These are phyloP conservation scores for Atlantisia rogersi DNA, from an alignment of 2,113 vertebrate species.

Conservation along the genomic window DNA sequence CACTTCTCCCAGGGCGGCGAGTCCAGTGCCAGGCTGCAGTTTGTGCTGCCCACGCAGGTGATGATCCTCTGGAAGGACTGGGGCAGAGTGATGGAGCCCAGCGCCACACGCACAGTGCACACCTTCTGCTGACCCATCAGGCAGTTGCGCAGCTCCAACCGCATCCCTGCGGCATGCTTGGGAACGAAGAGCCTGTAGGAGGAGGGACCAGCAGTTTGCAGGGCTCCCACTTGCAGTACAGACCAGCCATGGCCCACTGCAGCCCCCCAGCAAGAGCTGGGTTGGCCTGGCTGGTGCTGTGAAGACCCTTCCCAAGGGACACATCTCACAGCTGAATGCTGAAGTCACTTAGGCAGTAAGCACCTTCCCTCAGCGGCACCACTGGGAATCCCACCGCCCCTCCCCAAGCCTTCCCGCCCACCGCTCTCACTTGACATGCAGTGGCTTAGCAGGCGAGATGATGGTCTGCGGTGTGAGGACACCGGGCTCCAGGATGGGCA, in stretches of 20 bases:
- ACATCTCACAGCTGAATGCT: background rate
- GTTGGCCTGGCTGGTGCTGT: background rate
- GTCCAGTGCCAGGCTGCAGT: slow-evolving; percentile 78
- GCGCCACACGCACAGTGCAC: slow-evolving; percentile 78
- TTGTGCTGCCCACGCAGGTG: slow-evolving; percentile 71
- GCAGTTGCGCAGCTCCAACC: slow-evolving; percentile 80
- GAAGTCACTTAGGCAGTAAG: background rate
- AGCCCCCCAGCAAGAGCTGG: background rate
- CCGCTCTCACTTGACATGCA: slow-evolving; percentile 84
- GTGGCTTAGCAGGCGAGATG: slow-evolving; percentile 67
- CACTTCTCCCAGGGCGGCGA: slow-evolving; percentile 90
- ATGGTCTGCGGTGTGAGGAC: slow-evolving; percentile 71
- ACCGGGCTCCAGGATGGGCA: slow-evolving; percentile 80
- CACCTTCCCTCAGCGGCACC: rapidly evolving
- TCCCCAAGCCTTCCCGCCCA: rapidly evolving
- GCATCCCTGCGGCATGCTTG: slow-evolving; percentile 79
- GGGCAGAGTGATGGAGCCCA: slow-evolving; percentile 81
- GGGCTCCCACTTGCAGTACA: background rate
- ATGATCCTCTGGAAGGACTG: slow-evolving; percentile 73
- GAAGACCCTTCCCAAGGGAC: background rate
- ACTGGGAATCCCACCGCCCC: rapidly evolving
- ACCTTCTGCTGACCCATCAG: background rate
- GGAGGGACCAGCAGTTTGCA: background rate
- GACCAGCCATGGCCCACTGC: background rate
- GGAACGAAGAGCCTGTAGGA: slow-evolving; percentile 86